phyloP scores from a whole-genome alignment of 2,888 invertebrate genomes.

The Chouioia cunea region DNA sequence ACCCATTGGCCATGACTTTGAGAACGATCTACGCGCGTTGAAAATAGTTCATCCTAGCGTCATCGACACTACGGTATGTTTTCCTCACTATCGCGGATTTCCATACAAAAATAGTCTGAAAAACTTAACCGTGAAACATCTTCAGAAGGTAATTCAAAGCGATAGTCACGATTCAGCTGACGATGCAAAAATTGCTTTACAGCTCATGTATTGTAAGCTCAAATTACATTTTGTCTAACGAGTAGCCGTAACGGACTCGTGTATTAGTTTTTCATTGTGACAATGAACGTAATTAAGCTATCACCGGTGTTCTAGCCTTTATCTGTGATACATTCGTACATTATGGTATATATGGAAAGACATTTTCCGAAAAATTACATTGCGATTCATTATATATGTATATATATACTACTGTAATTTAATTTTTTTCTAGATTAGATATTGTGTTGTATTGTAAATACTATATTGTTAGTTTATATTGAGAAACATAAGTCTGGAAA shows the following conservation, averaged over 20 bases:
- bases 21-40: conserved; percentile 91
- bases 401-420: too few species aligned
- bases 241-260: too few species aligned
- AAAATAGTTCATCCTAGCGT: conserved; percentile 86
- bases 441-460: too few species aligned
- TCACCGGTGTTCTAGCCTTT: conserved; percentile 57
- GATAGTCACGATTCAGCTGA: conserved; percentile 89
- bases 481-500: conserved; percentile 3
- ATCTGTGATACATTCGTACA: conserved; percentile 61
- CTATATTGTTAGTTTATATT: too few species aligned
- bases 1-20: conserved; percentile 94
- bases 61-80: conserved; percentile 91
- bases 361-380: too few species aligned
- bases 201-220: conserved; percentile 74
- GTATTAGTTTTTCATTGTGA: too few species aligned
- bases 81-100: conserved; percentile 86
- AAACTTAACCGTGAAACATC: conserved; percentile 78
- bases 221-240: too few species aligned
- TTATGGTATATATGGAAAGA: conserved; percentile 9
- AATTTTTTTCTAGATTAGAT: too few species aligned
- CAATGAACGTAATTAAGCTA: conserved; percentile 6
- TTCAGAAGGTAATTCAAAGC: conserved; percentile 88
- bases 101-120: conserved; percentile 88
- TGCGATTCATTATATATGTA: too few species aligned
- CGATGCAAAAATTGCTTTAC: conserved; percentile 91